Evolutionary conservation across 2,797 vertebrate genomes (phyloP).

Genomic region (Graptemys geographica): DNA sequence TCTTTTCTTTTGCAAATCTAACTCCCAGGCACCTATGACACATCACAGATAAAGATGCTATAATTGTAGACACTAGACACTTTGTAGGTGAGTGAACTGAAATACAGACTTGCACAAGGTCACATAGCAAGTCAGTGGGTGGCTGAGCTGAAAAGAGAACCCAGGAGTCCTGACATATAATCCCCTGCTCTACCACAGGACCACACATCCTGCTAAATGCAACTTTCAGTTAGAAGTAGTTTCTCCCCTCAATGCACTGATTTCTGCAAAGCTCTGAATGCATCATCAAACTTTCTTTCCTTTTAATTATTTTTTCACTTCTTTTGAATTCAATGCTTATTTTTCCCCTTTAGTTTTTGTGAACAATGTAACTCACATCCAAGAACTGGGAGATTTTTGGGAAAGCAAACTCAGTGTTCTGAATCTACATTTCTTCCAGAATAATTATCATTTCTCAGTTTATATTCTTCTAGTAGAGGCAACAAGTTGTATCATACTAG

Average conservation of each 20-base stretch:
- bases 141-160: neutral
- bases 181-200: neutral
- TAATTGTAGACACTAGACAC: neutral
- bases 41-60: neutral
- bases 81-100: neutral
- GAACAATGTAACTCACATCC: neutral
- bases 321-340: neutral
- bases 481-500: neutral
- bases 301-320: neutral
- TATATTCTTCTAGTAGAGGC: neutral
- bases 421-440: slow-evolving; percentile 10
- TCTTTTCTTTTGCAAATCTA: neutral
- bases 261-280: neutral
- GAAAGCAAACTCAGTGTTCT: neutral
- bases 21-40: neutral
- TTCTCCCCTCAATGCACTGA: neutral
- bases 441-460: slow-evolving; percentile 19
- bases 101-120: neutral
- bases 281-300: neutral
- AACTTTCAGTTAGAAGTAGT: neutral
- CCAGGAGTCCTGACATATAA: neutral
- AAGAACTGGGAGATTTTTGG: slow-evolving; percentile 12
- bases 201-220: neutral
- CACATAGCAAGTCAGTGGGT: neutral
- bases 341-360: neutral